Evolutionary conservation across 2,797 vertebrate genomes (phyloP).

Genomic region (Meda fulgida): DNA sequence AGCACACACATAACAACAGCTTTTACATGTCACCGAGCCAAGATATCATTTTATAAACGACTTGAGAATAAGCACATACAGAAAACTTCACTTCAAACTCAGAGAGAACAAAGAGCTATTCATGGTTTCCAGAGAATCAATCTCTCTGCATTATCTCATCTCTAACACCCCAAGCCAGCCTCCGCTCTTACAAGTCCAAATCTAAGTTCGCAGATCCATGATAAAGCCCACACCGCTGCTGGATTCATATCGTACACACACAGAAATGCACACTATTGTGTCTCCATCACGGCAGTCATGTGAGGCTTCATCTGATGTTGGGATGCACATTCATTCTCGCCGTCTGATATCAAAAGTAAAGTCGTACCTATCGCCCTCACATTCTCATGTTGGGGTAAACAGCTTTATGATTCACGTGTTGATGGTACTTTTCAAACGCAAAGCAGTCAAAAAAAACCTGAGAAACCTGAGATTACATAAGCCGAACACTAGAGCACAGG

Average conservation of each 20-base stretch:
- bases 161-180: constrained; percentile 18
- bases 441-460: neutral
- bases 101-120: constrained; percentile 30
- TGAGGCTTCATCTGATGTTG: constrained; percentile 23
- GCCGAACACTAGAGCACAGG: neutral
- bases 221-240: constrained; percentile 39
- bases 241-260: constrained; percentile 33
- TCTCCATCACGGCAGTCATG: constrained; percentile 1
- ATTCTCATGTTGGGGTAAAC: constrained; percentile 8
- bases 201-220: constrained; percentile 1
- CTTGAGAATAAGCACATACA: constrained; percentile 12
- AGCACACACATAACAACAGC: constrained; percentile 15
- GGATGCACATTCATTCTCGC: constrained; percentile 37
- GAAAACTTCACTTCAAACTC: neutral
- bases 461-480: neutral
- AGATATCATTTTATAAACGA: neutral
- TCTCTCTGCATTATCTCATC: constrained; percentile 18
- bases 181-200: constrained; percentile 10
- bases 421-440: neutral
- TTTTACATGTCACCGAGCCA: neutral
- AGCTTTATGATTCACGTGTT: constrained; percentile 17
- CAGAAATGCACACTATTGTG: constrained; percentile 16
- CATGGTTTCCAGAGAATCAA: constrained; percentile 3
- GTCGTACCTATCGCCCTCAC: neutral
- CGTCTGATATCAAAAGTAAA: neutral